phyloP scores from a whole-genome alignment of 2,113 vertebrate genomes.

The Agapornis roseicollis region DNA sequence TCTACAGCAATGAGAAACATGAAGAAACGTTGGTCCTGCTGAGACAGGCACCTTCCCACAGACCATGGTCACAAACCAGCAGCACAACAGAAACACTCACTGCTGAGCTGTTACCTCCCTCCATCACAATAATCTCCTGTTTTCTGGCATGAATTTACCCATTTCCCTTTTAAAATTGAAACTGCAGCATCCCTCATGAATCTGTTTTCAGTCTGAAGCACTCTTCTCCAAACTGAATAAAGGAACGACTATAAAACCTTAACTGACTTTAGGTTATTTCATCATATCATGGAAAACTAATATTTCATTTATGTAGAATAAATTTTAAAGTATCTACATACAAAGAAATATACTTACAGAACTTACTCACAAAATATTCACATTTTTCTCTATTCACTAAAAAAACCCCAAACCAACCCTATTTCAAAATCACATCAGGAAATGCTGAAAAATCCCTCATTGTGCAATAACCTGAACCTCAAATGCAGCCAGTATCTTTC shows the following conservation, averaged over 20 bases:
- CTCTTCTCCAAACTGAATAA: not conserved
- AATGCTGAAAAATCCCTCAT: not conserved
- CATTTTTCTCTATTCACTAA: not conserved
- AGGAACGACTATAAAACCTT: not conserved
- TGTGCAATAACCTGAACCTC: not conserved
- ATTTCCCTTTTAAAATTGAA: not conserved
- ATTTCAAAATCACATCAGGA: not conserved
- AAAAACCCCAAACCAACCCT: not conserved
- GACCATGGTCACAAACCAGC: not conserved
- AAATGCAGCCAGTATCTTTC: not conserved
- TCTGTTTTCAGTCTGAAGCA: not conserved
- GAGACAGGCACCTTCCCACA: not conserved
- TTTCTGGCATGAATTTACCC: not conserved
- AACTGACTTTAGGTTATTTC: not conserved
- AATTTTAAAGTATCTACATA: not conserved
- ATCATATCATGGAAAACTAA: not conserved
- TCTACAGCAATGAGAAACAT: not conserved
- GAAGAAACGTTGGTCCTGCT: not conserved
- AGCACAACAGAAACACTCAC: accelerated
- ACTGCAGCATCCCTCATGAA: not conserved
- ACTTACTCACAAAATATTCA: not conserved
- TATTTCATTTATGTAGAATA: not conserved
- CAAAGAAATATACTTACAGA: not conserved
- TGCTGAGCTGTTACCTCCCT: not conserved
- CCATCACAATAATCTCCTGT: not conserved